These are phyloP conservation scores for Dolichotis patagonum DNA, from an alignment of 2,113 vertebrate genomes.

Conservation along the genomic window DNA sequence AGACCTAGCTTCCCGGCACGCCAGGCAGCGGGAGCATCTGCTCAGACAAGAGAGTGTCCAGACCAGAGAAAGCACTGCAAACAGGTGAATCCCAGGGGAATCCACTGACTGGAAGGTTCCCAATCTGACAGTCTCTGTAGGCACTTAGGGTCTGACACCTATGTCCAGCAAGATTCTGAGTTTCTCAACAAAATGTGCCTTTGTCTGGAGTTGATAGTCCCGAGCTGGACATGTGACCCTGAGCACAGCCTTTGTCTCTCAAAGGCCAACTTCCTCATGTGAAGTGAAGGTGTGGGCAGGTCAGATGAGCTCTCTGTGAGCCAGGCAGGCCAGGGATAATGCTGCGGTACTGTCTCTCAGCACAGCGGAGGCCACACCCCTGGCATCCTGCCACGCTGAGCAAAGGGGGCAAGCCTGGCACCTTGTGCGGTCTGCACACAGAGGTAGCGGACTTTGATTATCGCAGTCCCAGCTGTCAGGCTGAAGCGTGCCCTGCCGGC, in stretches of 20 bases:
- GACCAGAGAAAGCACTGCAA: neutral
- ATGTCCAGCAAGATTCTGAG: neutral
- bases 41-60: neutral
- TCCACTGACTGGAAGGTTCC: neutral
- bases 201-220: neutral
- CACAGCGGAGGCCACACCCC: neutral
- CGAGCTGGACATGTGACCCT: neutral
- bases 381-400: neutral
- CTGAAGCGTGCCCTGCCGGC: neutral
- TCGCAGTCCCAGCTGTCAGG: neutral
- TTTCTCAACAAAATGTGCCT: neutral
- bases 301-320: neutral
- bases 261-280: neutral
- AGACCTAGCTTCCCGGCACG: neutral
- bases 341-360: neutral
- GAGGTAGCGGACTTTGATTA: neutral
- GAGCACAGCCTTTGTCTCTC: neutral
- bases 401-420: neutral
- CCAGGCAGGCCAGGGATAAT: neutral
- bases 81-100: neutral
- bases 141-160: neutral
- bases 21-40: neutral
- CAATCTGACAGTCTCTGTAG: neutral
- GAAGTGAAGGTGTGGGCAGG: neutral
- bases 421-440: neutral